Percentiles rank a stretch among this genome's conserved stretches.
These are phyloP conservation scores for Eucera pruinosa DNA, from an alignment of 2,888 invertebrate species.

Conservation along the genomic window DNA sequence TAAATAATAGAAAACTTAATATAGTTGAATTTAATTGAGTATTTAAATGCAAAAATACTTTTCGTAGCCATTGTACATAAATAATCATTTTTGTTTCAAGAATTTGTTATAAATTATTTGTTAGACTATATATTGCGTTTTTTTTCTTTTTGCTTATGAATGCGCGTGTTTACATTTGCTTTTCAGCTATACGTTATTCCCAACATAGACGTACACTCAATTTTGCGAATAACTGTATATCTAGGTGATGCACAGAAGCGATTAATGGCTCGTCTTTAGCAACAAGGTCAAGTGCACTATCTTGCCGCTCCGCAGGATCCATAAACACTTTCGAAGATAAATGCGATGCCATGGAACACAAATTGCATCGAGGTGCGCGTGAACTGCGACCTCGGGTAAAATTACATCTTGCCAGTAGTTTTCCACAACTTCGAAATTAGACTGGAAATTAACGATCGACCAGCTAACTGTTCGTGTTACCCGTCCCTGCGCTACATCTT, in stretches of 20 bases:
- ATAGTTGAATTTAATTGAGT: no score
- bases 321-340: conserved; percentile 44
- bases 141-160: no score
- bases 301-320: conserved; percentile 22
- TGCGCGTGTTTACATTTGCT: no score
- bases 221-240: no score
- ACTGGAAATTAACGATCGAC: conserved; percentile 32
- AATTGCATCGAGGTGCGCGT: conserved; percentile 41
- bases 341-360: conserved; percentile 42
- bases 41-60: no score
- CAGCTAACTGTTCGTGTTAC: background rate
- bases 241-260: background rate
- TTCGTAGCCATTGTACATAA: no score
- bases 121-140: no score
- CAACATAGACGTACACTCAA: no score
- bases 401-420: conserved; percentile 34
- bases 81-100: no score
- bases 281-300: conserved; percentile 45
- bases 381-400: conserved; percentile 38
- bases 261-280: background rate
- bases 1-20: no score
- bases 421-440: conserved; percentile 23
- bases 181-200: no score
- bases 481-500: background rate
- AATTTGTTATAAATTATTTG: no score